These are phyloP conservation scores for Syngnathus acus DNA, from an alignment of 2,797 vertebrate genomes.

Conservation along the genomic window DNA sequence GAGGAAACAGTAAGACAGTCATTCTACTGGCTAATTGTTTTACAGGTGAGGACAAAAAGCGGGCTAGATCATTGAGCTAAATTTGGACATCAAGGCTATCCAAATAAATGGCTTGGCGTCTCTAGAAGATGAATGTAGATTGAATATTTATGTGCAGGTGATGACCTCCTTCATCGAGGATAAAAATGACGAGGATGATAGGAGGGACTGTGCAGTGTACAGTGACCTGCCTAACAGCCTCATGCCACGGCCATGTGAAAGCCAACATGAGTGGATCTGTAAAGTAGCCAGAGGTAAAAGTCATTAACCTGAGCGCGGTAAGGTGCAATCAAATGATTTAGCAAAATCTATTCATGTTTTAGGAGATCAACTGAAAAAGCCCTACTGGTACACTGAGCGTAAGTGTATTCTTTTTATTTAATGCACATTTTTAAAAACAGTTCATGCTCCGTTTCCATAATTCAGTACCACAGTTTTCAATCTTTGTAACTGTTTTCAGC, in stretches of 20 bases:
- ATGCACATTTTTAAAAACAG: background rate
- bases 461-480: too few relatives aligned
- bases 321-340: slow-evolving; percentile 6
- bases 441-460: too few relatives aligned
- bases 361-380: slow-evolving; percentile 67
- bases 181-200: slow-evolving; percentile 75
- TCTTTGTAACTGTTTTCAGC: too few relatives aligned
- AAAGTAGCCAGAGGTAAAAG: slow-evolving; percentile 80
- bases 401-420: slow-evolving; percentile 42
- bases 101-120: background rate
- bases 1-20: too few relatives aligned
- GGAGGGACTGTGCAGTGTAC: slow-evolving; percentile 80
- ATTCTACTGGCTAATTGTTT: too few relatives aligned
- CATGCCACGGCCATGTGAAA: slow-evolving; percentile 72
- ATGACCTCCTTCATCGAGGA: slow-evolving; percentile 81
- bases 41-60: too few relatives aligned
- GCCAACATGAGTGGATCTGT: slow-evolving; percentile 91
- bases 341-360: slow-evolving; percentile 23
- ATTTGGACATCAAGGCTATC: too few relatives aligned
- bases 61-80: background rate
- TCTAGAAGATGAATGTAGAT: background rate
- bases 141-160: slow-evolving; percentile 67
- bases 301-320: background rate
- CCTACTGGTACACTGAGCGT: slow-evolving; percentile 78
- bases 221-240: slow-evolving; percentile 69